Percentiles rank a stretch among this genome's conserved stretches.
phyloP scores from a whole-genome alignment of 2,797 vertebrate species.

The Cynopterus sphinx region DNA sequence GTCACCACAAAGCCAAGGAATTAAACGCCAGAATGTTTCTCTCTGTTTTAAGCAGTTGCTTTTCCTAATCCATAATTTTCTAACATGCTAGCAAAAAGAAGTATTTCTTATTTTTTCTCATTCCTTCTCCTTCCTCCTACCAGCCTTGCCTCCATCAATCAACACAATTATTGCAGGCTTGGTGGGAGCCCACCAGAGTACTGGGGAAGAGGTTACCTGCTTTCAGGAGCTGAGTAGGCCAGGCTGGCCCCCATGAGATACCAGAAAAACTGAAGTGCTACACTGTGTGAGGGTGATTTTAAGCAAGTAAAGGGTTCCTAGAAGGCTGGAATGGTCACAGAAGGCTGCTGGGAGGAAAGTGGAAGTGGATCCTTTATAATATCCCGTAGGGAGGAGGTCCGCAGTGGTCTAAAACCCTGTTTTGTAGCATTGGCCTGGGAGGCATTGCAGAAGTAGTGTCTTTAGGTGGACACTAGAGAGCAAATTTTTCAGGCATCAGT shows the following conservation, averaged over 20 bases:
- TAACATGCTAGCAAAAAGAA: background rate
- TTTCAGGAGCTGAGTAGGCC: background rate
- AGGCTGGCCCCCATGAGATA: background rate
- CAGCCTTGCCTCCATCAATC: background rate
- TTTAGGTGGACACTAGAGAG: background rate
- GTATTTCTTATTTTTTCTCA: background rate
- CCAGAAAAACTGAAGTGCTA: background rate
- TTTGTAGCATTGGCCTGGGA: background rate
- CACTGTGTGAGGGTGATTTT: background rate
- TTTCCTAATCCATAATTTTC: background rate
- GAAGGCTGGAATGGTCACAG: background rate
- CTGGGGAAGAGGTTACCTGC: background rate
- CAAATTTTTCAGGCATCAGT: background rate
- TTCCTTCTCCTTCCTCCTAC: background rate
- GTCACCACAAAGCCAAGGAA: background rate
- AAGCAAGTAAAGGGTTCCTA: background rate
- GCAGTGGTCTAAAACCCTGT: background rate
- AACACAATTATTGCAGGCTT: background rate
- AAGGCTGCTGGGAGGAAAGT: background rate
- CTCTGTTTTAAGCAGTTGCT: background rate
- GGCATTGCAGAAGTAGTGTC: background rate
- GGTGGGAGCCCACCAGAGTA: background rate
- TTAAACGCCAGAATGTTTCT: background rate
- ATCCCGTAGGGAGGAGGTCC: background rate
- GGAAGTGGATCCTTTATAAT: too few relatives aligned